These are phyloP conservation scores for Folsomia manolachei DNA, from an alignment of 2,888 invertebrate genomes.

Conservation along the genomic window DNA sequence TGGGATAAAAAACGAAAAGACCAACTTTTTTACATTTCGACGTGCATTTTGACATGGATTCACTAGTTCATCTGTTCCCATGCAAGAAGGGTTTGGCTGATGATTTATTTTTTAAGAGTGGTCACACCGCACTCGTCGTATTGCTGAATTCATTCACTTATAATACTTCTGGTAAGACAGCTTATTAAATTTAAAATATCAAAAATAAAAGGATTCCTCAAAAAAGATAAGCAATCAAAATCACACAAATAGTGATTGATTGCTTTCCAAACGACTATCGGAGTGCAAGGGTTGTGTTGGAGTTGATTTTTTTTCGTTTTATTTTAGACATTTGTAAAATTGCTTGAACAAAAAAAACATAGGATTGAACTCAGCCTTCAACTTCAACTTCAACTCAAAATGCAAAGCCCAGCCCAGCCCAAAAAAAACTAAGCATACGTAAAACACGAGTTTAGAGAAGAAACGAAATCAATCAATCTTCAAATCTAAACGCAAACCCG, in stretches of 20 bases:
- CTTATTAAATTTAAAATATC: neutral
- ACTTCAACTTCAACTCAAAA: too few relatives aligned
- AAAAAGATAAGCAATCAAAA: conserved; percentile 5
- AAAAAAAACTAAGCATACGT: neutral
- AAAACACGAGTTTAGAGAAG: neutral
- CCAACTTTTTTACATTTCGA: too few relatives aligned
- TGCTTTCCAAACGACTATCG: neutral
- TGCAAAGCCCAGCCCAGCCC: too few relatives aligned
- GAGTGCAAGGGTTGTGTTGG: neutral
- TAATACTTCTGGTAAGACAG: neutral
- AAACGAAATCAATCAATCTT: neutral
- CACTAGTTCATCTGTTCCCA: too few relatives aligned
- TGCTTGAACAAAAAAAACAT: neutral
- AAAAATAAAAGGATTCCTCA: neutral
- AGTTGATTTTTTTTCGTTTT: neutral
- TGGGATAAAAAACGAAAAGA: too few relatives aligned
- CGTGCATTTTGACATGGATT: too few relatives aligned
- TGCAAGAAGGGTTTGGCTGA: too few relatives aligned
- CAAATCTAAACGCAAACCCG: neutral
- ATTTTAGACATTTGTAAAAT: neutral
- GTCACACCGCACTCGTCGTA: too few relatives aligned
- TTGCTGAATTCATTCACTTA: neutral
- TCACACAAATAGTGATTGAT: conserved; percentile 19
- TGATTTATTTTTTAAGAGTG: too few relatives aligned
- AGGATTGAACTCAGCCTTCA: too few relatives aligned